Evolutionary conservation across 2,797 vertebrate genomes (phyloP), one percentile per base, ranked within the genome.

Genomic region (Karalla daura): DNA sequence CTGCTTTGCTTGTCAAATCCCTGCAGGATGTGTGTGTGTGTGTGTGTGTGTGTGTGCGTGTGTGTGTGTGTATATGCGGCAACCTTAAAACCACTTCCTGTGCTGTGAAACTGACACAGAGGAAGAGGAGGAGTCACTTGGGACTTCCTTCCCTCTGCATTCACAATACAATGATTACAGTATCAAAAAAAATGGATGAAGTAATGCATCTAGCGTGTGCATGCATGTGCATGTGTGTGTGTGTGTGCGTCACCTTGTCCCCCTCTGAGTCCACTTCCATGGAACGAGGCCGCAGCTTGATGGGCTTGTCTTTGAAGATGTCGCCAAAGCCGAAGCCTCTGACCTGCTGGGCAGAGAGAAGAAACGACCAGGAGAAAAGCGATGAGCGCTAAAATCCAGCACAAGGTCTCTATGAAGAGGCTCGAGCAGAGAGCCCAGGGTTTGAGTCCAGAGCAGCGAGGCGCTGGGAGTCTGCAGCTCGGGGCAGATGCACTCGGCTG

Each of bases 301-400:
- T 96, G 63, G 96, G 95, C 80, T 96, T 96, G 77, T 98, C 97
- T 93, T 98, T 99, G 89, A 99, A 99, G 91, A 99, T 99, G 91
- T 99, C 96, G 3, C 98, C 98, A 63, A 99, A 99, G 62, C 97
- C 98, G 64, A 99, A 95, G 17, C 97, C 98, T 62, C 95, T 76
- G 30, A 91, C 44, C 90, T 92, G 10, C 17, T 0, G 10, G 18
- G 46, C 10, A n/a, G n/a, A n/a, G n/a, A n/a, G n/a, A n/a, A n/a
- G n/a, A n/a, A n/a, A n/a, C n/a, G n/a, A n/a, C n/a, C n/a, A n/a
- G n/a, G n/a, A n/a, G n/a, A n/a, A n/a, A 30, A 15, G n/a, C 3
- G 4, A 7, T 33, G 7, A 50, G 23, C 9, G 0, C n/a, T 17
- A 33, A 36, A 1, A 24, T 33, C 32, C 7, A 37, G 24, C 2